Conservation (phyloP, 2,797 vertebrate species). For the Nasua narica region DNA sequence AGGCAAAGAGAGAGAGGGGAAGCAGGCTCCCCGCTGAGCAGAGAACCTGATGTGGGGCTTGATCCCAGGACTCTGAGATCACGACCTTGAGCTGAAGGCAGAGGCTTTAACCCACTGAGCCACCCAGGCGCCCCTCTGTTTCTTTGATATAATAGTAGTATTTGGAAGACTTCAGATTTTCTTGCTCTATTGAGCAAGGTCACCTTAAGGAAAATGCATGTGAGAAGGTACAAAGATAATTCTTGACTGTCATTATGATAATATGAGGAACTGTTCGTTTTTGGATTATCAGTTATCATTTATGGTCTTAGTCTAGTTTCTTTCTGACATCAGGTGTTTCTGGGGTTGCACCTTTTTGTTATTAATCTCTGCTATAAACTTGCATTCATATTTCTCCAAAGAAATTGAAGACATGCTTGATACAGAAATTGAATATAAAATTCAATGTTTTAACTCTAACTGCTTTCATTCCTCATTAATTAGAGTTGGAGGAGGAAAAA, state of each 20-base stretch:
- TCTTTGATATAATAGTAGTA: neutral
- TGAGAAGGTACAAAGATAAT: neutral
- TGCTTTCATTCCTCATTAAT: neutral
- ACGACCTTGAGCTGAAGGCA: no score
- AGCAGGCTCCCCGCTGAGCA: no score
- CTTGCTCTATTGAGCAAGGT: neutral
- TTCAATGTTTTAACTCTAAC: constrained; percentile 28
- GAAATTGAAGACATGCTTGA: neutral
- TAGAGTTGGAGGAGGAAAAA: neutral
- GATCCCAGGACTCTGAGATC: no score
- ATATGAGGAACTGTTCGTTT: neutral
- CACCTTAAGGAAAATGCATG: neutral
- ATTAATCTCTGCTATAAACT: neutral
- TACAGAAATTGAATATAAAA: neutral
- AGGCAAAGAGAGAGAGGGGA: no score
- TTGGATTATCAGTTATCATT: neutral
- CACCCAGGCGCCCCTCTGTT: no score
- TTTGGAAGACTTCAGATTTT: neutral
- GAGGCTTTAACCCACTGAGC: no score
- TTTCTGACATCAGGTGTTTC: neutral
- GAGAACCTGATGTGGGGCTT: no score
- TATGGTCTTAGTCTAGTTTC: neutral
- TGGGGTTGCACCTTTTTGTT: neutral
- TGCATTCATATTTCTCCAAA: neutral
- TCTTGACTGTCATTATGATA: neutral